Evolutionary conservation across 1,140 invertebrate genomes (phyloP).

Genomic region (Marisa cornuarietis): DNA sequence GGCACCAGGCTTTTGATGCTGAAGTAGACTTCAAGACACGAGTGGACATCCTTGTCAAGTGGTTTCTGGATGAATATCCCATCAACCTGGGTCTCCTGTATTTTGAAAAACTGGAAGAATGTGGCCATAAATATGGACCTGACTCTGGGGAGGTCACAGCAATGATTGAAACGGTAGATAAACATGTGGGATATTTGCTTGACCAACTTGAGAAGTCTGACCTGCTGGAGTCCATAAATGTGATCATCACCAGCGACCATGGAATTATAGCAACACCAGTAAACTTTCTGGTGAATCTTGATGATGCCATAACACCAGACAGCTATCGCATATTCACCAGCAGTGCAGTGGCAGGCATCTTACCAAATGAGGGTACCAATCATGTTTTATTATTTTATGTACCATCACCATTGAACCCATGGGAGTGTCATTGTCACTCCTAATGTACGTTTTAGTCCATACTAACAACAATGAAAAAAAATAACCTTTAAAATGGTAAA

Average conservation of each 20-base stretch:
- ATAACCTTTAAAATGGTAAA: no score
- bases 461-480: no score
- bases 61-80: conserved; percentile 70
- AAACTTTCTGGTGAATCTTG: conserved; percentile 71
- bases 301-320: conserved; percentile 67
- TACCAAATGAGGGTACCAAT: conserved; percentile 44
- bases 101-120: conserved; percentile 77
- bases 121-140: conserved; percentile 66
- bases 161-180: conserved; percentile 39
- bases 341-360: conserved; percentile 44
- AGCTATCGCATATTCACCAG: conserved; percentile 65
- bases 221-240: conserved; percentile 72
- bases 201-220: conserved; percentile 45
- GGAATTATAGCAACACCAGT: conserved; percentile 72
- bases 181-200: conserved; percentile 53
- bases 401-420: no score
- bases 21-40: conserved; percentile 57
- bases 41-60: conserved; percentile 74
- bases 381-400: no score
- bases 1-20: conserved; percentile 54
- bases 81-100: conserved; percentile 74
- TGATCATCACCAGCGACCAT: conserved; percentile 80
- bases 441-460: no score
- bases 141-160: conserved; percentile 51
- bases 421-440: no score